Evolutionary conservation across 2,113 vertebrate species (phyloP).

Genomic region (Ramphastos sulfuratus): DNA sequence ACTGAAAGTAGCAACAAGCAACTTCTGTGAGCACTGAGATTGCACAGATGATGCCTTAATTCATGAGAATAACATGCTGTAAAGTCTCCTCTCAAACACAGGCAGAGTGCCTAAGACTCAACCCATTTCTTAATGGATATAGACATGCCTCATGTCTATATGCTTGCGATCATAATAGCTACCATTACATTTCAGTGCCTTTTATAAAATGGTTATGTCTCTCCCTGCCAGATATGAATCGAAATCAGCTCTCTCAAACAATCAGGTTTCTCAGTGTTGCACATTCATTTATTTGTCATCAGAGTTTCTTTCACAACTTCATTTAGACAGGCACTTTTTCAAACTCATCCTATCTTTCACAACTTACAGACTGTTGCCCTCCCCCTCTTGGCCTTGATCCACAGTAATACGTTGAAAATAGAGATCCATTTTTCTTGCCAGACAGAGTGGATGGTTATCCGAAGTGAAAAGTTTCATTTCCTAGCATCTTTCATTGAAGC

Average conservation of each 20-base stretch:
- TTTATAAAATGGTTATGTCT: background rate
- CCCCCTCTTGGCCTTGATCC: conserved; percentile 58
- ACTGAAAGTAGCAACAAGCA: background rate
- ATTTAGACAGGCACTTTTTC: conserved; percentile 41
- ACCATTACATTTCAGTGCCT: background rate
- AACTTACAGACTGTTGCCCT: conserved; percentile 25
- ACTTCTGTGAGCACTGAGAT: background rate
- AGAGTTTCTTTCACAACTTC: conserved; percentile 25
- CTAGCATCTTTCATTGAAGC: conserved; percentile 76
- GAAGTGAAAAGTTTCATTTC: conserved; percentile 79
- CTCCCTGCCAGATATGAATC: background rate
- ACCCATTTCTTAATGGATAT: background rate
- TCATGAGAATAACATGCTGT: background rate
- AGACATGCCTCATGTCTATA: background rate
- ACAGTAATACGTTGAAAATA: conserved; percentile 66
- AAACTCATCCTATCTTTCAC: conserved; percentile 57
- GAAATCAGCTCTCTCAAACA: background rate
- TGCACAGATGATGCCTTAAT: background rate
- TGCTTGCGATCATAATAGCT: background rate
- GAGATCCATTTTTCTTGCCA: conserved; percentile 76
- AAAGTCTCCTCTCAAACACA: background rate
- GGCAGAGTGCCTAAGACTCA: background rate
- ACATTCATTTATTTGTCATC: background rate
- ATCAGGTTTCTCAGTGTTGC: background rate
- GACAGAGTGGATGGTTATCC: conserved; percentile 75